Evolutionary conservation across 2,797 vertebrate genomes (phyloP), one percentile per base, ranked within the genome.

Genomic region (Pipistrellus nathusii): DNA sequence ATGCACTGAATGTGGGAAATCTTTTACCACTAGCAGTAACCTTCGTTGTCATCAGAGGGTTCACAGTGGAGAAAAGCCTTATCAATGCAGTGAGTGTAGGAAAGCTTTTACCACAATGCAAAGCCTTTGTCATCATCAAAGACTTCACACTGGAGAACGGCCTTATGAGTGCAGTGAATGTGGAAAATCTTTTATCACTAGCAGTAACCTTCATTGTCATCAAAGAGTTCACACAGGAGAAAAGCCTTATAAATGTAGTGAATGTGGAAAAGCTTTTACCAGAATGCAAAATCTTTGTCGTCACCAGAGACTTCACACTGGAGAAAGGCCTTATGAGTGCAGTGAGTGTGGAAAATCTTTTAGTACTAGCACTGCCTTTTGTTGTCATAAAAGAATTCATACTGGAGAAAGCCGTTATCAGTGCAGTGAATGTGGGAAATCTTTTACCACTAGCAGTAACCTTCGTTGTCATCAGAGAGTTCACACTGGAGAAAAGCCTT

Each of bases 21-120:
- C 27, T 30, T 62, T 62, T 62, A 62, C 59, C 27, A 62, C 59
- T 62, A 62, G 59, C 59, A 62, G 59, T 62, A 62, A 62, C 13
- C 59, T 62, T 62, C 59, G 13, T 62, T 62, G 59, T 62, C 59
- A 62, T 62, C 59, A 62, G 27, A 62, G 59, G 27, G 59, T 62
- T 62, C 59, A 62, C 27, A 62, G 14, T 62, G 59, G 59, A 30
- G 59, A 62, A 62, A 62, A 62, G 59, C 59, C 59, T 62, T 62
- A 30, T 62, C 59, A 62, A 15, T 62, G 59, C 59, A 62, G 59
- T 30, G 59, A 30, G 27, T 62, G 59, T 62, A 27, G 98, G 3
- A 98, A 98, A 78, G 88, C 97, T 11, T 98, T 98, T 94, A 97
- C 97, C 85, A 98, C 98, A 96, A 98, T 98, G 85, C 97, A 96